These are phyloP conservation scores for Galbula dea DNA, from an alignment of 2,113 vertebrate genomes.

Conservation along the genomic window DNA sequence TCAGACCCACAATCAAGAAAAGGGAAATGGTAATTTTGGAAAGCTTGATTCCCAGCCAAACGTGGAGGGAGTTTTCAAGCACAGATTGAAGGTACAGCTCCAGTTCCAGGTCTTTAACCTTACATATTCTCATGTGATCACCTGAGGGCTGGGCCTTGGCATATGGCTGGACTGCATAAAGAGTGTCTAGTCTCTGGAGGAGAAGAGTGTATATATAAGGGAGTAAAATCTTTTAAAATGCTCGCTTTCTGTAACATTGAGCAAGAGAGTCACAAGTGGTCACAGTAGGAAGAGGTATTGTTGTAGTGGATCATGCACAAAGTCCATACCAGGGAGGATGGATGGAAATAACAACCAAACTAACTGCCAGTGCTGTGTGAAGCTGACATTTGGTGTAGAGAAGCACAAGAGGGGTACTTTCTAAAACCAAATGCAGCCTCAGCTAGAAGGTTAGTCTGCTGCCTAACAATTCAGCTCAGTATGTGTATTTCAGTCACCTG, in stretches of 20 bases:
- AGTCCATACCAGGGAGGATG: neutral
- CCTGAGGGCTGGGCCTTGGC: neutral
- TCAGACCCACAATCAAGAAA: neutral
- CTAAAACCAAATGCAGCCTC: neutral
- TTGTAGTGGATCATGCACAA: neutral
- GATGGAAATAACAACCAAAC: neutral
- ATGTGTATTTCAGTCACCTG: neutral
- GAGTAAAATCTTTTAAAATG: neutral
- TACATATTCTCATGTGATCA: neutral
- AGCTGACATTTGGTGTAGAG: neutral
- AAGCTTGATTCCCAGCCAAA: neutral
- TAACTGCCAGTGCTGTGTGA: neutral
- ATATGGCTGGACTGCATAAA: neutral
- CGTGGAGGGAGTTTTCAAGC: neutral
- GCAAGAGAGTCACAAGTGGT: neutral
- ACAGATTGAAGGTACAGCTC: neutral
- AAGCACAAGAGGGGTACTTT: neutral
- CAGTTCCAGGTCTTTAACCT: neutral
- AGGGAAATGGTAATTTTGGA: neutral
- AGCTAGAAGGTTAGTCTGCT: neutral
- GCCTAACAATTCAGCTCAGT: neutral
- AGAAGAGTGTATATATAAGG: neutral
- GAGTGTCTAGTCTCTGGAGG: neutral
- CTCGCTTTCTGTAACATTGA: neutral
- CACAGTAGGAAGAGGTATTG: neutral